These are phyloP conservation scores for Eristalis intricaria DNA, from an alignment of 2,888 invertebrate species.

Conservation along the genomic window DNA sequence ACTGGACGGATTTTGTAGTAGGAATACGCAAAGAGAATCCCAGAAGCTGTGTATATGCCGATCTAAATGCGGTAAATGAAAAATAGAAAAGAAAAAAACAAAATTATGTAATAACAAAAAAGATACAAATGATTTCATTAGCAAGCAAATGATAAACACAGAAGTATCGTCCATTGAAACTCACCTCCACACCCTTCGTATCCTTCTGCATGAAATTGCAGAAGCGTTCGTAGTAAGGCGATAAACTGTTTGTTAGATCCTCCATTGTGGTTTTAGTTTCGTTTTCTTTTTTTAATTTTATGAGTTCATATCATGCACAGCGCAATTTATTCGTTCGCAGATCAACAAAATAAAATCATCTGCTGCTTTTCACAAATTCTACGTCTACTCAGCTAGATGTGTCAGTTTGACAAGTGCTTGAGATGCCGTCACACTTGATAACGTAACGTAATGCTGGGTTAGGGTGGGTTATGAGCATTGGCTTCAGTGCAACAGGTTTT, in stretches of 20 bases:
- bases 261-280: slow-evolving; percentile 17
- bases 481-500: background rate
- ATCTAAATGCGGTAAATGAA: slow-evolving; percentile 38
- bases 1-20: slow-evolving; percentile 64
- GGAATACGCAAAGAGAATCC: slow-evolving; percentile 55
- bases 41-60: slow-evolving; percentile 52
- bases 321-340: slow-evolving; percentile 31
- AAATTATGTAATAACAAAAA: slow-evolving; percentile 53
- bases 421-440: background rate
- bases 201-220: slow-evolving; percentile 61
- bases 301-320: slow-evolving; percentile 43
- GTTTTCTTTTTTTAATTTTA: slow-evolving; percentile 28
- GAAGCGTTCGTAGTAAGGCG: slow-evolving; percentile 41
- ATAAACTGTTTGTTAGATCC: slow-evolving; percentile 20
- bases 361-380: slow-evolving; percentile 9
- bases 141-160: background rate
- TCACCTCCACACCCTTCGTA: slow-evolving; percentile 61
- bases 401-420: slow-evolving; percentile 30
- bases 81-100: background rate
- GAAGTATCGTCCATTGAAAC: background rate
- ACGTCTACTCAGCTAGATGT: background rate
- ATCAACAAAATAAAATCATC: slow-evolving; percentile 52
- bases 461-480: background rate
- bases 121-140: slow-evolving; percentile 7
- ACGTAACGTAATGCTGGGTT: slow-evolving; percentile 14